phyloP scores from a whole-genome alignment of 1,140 invertebrate species.

The Caenorhabditis brenneri region DNA sequence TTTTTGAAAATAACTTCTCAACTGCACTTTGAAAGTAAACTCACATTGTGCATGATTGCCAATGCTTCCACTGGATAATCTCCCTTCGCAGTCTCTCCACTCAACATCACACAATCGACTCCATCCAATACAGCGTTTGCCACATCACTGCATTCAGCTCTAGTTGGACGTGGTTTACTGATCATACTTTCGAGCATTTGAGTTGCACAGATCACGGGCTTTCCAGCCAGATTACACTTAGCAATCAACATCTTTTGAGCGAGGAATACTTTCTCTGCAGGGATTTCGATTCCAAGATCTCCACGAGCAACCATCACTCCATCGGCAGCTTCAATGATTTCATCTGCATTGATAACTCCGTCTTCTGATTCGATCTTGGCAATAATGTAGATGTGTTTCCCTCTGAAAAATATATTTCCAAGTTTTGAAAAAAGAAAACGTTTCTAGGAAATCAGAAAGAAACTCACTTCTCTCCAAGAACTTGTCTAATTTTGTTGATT shows the following conservation, averaged over 20 bases:
- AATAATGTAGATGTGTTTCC: conserved; percentile 78
- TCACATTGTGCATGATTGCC: conserved; percentile 73
- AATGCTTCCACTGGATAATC: conserved; percentile 74
- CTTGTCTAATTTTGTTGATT: conserved; percentile 83
- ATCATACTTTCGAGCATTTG: conserved; percentile 73
- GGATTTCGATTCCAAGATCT: conserved; percentile 75
- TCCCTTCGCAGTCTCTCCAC: conserved; percentile 77
- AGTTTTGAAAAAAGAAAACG: not conserved
- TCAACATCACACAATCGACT: conserved; percentile 77
- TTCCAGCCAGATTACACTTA: conserved; percentile 72
- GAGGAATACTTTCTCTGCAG: conserved; percentile 90
- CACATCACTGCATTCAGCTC: conserved; percentile 76
- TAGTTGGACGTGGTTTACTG: conserved; percentile 75
- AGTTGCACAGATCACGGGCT: conserved; percentile 77
- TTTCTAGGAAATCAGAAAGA: not conserved
- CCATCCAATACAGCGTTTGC: conserved; percentile 79
- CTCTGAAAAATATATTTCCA: no score
- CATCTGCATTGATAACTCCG: conserved; percentile 71
- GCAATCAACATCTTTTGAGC: conserved; percentile 78
- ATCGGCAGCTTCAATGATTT: conserved; percentile 72
- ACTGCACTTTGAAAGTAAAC: not conserved
- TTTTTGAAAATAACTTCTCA: conserved; percentile 22
- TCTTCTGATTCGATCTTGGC: conserved; percentile 73
- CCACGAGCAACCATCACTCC: conserved; percentile 66
- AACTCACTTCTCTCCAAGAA: conserved; percentile 79